phyloP scores from a whole-genome alignment of 2,113 vertebrate species.

The Aythya baeri region DNA sequence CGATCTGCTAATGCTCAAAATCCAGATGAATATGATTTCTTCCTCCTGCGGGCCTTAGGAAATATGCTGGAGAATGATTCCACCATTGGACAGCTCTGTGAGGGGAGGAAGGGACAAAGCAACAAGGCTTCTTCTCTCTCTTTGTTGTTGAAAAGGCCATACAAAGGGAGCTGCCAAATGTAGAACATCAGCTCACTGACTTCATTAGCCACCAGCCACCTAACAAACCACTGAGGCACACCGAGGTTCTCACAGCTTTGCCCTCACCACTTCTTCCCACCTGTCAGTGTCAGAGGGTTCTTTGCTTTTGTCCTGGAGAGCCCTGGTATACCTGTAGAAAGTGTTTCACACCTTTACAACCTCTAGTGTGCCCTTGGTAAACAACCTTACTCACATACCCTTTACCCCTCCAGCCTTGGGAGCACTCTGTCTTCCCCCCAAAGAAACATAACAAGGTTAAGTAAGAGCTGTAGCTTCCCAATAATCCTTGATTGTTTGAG shows the following conservation, averaged over 20 bases:
- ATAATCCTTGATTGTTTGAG: conserved; percentile 5
- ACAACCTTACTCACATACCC: background rate
- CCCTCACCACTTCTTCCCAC: background rate
- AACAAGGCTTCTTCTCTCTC: background rate
- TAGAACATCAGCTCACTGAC: background rate
- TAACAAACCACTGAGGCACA: background rate
- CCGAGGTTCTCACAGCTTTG: background rate
- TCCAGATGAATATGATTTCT: background rate
- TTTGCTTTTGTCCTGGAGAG: background rate
- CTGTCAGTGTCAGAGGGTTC: background rate
- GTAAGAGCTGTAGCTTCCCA: conserved; percentile 1
- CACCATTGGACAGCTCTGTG: background rate
- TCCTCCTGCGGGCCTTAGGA: background rate
- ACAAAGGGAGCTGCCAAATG: background rate
- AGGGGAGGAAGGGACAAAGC: background rate
- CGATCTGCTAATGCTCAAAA: background rate
- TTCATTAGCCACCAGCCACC: background rate
- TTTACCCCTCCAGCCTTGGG: background rate
- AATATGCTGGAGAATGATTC: background rate
- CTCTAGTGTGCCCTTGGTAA: background rate
- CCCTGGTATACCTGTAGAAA: background rate
- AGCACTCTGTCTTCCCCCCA: background rate
- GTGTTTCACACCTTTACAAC: background rate
- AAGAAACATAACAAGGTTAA: background rate
- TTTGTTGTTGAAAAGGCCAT: background rate